Conservation (phyloP, 2,888 invertebrate genomes). For the Dolichopus griseipennis region DNA sequence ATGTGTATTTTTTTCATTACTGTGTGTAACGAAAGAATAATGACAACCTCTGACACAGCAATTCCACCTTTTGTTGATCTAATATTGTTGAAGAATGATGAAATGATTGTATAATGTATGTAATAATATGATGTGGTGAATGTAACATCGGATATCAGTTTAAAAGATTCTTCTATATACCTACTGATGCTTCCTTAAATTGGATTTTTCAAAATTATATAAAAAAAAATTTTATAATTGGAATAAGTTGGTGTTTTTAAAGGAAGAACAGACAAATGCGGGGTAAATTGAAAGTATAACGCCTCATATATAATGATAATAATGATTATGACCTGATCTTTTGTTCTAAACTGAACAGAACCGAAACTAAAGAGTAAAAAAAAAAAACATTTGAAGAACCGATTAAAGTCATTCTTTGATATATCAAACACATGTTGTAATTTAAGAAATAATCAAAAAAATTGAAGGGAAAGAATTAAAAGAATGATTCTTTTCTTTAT, state of each 20-base stretch:
- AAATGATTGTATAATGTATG: not conserved
- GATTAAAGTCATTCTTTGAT: not conserved
- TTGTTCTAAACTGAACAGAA: not conserved
- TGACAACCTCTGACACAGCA: not conserved
- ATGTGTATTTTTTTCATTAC: too few species aligned
- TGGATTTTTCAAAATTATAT: too few species aligned
- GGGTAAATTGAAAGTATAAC: too few species aligned
- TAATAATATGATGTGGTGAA: too few species aligned
- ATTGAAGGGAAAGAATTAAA: not conserved
- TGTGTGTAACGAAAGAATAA: not conserved
- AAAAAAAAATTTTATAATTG: too few species aligned
- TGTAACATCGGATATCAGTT: too few species aligned
- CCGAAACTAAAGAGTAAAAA: too few species aligned
- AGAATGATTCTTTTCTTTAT: not conserved
- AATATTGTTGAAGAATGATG: not conserved
- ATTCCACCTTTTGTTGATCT: not conserved
- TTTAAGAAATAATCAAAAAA: not conserved
- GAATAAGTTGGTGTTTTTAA: too few species aligned
- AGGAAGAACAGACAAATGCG: too few species aligned
- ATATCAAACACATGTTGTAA: constrained; percentile 3
- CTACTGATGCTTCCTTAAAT: too few species aligned
- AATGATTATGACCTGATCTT: not conserved
- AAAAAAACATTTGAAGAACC: not conserved
- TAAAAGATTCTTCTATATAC: too few species aligned
- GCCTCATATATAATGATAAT: too few species aligned